Evolutionary conservation across 2,113 vertebrate species (phyloP).

Genomic region (Deroptyus accipitrinus): DNA sequence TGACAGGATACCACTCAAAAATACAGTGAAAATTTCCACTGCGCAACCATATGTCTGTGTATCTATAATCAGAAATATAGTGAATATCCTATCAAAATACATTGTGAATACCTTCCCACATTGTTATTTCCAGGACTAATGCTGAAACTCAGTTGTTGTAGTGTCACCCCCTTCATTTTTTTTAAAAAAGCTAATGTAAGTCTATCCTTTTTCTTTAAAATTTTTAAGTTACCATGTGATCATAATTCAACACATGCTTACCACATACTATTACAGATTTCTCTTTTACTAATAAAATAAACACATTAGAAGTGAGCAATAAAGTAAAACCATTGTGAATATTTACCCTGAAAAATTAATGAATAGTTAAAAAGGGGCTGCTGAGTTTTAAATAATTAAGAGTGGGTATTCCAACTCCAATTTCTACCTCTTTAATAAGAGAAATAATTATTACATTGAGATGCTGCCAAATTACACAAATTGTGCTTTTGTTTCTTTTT

Average conservation of each 20-base stretch:
- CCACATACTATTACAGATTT: background rate
- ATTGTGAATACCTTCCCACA: background rate
- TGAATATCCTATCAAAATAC: background rate
- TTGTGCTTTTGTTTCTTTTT: background rate
- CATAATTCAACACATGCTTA: background rate
- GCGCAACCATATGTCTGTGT: accelerated
- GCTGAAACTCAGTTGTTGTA: background rate
- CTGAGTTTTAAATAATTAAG: background rate
- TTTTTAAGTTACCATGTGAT: background rate
- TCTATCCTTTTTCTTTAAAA: background rate
- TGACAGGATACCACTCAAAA: background rate
- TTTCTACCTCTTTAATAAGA: background rate
- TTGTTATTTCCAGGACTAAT: background rate
- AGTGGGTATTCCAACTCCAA: background rate
- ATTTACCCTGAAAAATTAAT: background rate
- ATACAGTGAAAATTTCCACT: background rate
- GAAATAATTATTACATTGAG: background rate
- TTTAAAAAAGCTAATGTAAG: background rate
- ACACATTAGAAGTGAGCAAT: background rate
- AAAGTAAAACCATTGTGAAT: background rate
- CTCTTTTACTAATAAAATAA: background rate
- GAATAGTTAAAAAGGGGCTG: background rate
- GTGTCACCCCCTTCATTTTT: background rate
- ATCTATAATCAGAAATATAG: background rate
- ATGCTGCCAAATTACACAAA: background rate